A percentile compares a stretch with the other conserved stretches of the same genome.
These are phyloP conservation scores for Xenopus tropicalis DNA, from an alignment of 2,113 vertebrate species.

Conservation along the genomic window UCB_Xtro_10.0 CM004451.2:50153501-50154000, in stretches of 20 bases:
- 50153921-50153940: background rate
- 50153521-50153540: too few species aligned
- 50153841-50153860: background rate
- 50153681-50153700: background rate
- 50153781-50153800: too few species aligned
- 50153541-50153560: background rate
- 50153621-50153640: too few species aligned
- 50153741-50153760: background rate
- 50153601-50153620: too few species aligned
- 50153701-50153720: too few species aligned
- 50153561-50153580: slow-evolving; percentile 2
- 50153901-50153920: background rate
- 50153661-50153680: background rate
- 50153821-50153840: background rate
- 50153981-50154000: background rate
- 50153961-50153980: background rate
- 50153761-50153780: background rate
- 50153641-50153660: background rate
- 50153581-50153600: too few species aligned
- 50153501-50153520: too few species aligned
- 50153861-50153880: background rate
- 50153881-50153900: background rate
- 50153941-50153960: background rate
- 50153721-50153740: background rate
- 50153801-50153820: too few species aligned